phyloP scores from a whole-genome alignment of 1,140 invertebrate genomes.

The Drosophila subobscura region DNA sequence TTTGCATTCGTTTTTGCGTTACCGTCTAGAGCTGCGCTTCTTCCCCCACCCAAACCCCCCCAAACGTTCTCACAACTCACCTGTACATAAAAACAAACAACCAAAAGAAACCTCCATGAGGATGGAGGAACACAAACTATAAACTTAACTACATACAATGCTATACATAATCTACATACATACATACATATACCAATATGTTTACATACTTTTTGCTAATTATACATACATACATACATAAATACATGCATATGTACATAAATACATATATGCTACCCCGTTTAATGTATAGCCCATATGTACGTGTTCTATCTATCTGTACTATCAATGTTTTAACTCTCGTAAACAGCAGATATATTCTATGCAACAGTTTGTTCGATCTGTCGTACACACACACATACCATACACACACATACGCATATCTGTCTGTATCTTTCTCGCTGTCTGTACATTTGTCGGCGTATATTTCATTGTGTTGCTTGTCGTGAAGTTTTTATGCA shows the following conservation, averaged over 20 bases:
- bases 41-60: constrained; percentile 21
- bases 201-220: constrained; percentile 18
- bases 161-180: constrained; percentile 19
- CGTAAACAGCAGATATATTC: too few relatives aligned
- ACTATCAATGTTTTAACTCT: too few relatives aligned
- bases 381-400: constrained; percentile 5
- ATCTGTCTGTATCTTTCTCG: constrained; percentile 28
- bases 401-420: constrained; percentile 13
- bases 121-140: background rate
- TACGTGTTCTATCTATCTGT: too few relatives aligned
- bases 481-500: constrained; percentile 42
- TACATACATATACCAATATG: constrained; percentile 28
- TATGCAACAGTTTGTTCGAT: background rate
- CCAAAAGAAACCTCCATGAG: background rate
- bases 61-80: constrained; percentile 9
- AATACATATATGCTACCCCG: background rate
- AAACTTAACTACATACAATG: constrained; percentile 10
- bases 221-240: background rate
- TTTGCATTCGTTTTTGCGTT: constrained; percentile 24
- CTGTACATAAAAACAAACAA: constrained; percentile 35
- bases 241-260: constrained; percentile 1
- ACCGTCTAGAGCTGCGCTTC: constrained; percentile 18
- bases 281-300: too few relatives aligned
- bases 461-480: constrained; percentile 29
- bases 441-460: constrained; percentile 23